Base-by-base conservation (phyloP, 2,113 vertebrate genomes). In the Ageneiosus marmoratus region DNA sequence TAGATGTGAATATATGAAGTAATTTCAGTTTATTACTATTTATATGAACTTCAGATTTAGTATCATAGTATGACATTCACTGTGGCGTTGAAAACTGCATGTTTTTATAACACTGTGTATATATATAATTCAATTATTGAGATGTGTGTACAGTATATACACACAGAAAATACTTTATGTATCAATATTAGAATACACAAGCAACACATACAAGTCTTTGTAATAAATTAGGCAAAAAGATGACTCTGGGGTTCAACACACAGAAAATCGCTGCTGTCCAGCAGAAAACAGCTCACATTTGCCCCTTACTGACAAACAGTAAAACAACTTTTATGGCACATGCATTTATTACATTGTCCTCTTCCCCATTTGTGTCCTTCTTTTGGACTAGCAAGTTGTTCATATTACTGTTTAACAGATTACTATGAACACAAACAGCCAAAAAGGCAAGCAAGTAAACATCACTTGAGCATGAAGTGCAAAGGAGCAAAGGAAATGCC, bases 21-120 rank as follows among this genome's bases (percentile, higher is more conserved):
- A 88, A 89, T 87, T 88, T 86, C 92, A 90, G 91, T 92, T 93
- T 92, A 93, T 93, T 91, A 92, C 89, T 94, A 94, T 94, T 94
- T 95, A 95, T 94, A 91, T 93, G 79, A 91, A 88, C 80, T 84
- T 75, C 56, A 77, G 56, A 81, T 73, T 89, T 88, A 87, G 88
- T 72, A 91, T 41, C 70, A 85, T 93, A 92, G 88, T 75, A 92
- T 93, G 76, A 92, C 87, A 90, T 91, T 93, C 90, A 90, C 87
- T 88, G 81, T 82, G 86, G 56, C 79, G 83, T 80, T 69, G 51
- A 63, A 67, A 67, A 34, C 60, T 77, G 86, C 86, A 87, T 87
- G 83, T 76, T 74, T 88, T 89, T 91, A 89, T 91, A 91, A 84
- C 91, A 92, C 89, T 93, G 93, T 94, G 86, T 91, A 93, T 93